Evolutionary conservation across 2,113 vertebrate genomes (phyloP), one percentile per base, ranked within the genome.

Genomic region (Ivindomyrus marchei): DNA sequence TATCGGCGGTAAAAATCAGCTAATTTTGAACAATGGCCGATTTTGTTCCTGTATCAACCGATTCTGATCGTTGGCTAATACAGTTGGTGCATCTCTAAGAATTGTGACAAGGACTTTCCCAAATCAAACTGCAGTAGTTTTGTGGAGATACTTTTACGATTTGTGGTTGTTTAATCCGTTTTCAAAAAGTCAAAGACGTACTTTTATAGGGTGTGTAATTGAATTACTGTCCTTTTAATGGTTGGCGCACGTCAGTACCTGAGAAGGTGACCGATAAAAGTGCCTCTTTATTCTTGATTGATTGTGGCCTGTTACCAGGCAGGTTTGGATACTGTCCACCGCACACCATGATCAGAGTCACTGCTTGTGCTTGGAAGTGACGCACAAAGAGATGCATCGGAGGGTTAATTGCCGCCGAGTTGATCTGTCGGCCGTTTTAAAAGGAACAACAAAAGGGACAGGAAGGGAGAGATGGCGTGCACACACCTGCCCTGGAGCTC

Each of bases 91-190:
- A 66, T 66, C 62, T 66, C 62, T 66, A 27, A 66, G n/a, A 66
- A 11, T 27, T 27, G 17, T 58, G n/a, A 3, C 9, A 27, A 90
- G 88, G 92, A 87, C 89, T 88, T 89, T 90, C 42, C 91, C 77
- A 58, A 50, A 88, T 36, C 70, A 85, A 89, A 88, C 86, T 88
- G 13, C 87, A 85, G 52, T n/a, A 47, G 31, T 88, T 6, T 66
- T 77, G 31, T 10, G 85, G 15, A 85, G 74, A 87, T 50, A 36
- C 21, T 9, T 62, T 87, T 42, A 49, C 8, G 49, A 66, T 56
- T 4, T 31, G 19, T 21, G 50, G 42, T 85, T 85, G 39, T 85
- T 19, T 47, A 9, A 66, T 45, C 19, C 17, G 5, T 85, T 15
- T 47, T 85, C 7, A 86, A 2, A 2, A 50, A 47, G 84, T 46